Evolutionary conservation across 53 echinoderm and acorn worm genomes (phyloP).

Genomic region (Henricia sp.): DNA sequence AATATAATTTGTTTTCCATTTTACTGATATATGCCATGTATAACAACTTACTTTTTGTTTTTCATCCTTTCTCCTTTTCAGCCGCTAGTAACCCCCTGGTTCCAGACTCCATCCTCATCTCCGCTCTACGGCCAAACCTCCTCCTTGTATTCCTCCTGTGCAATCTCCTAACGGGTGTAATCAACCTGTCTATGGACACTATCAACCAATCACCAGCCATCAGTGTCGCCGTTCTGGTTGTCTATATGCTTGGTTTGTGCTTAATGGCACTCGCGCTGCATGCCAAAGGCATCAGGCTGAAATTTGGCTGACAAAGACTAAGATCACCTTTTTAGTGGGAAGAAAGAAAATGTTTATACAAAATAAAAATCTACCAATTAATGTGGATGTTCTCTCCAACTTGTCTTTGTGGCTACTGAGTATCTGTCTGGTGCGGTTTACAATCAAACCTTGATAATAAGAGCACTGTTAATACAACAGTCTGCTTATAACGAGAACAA

Average conservation of each 20-base stretch:
- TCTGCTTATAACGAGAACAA: no score
- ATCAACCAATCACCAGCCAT: constrained; percentile 27
- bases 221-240: constrained; percentile 53
- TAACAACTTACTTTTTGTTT: background rate
- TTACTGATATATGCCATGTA: no score
- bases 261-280: constrained; percentile 52
- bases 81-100: constrained; percentile 25
- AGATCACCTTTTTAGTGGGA: background rate
- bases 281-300: constrained; percentile 31
- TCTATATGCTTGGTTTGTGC: constrained; percentile 67
- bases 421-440: no score
- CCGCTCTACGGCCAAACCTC: constrained; percentile 72
- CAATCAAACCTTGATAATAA: no score
- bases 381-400: no score
- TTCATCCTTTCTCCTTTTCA: background rate
- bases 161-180: constrained; percentile 85
- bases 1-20: no score
- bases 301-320: background rate
- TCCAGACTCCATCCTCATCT: constrained; percentile 49
- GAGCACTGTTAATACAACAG: no score
- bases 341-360: no score
- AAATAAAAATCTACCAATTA: no score
- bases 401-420: no score
- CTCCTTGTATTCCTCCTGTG: constrained; percentile 83
- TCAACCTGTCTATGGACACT: constrained; percentile 82